Conservation (phyloP, 2,888 invertebrate species). For the Ophioninae sp. region DNA sequence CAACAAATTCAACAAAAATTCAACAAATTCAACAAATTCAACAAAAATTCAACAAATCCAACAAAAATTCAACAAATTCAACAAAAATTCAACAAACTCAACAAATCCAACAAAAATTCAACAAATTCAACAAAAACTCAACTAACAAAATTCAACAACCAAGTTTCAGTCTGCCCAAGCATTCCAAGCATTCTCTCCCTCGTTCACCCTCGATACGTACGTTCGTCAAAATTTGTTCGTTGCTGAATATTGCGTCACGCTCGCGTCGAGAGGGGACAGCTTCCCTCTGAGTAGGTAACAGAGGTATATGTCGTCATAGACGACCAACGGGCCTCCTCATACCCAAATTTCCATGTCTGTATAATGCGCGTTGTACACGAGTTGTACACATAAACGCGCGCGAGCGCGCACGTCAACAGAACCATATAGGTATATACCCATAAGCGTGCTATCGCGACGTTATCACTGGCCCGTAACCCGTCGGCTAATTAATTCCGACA, state of each 20-base stretch:
- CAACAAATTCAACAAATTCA: no score
- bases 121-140: no score
- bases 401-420: background rate
- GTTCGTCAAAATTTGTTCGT: conserved; percentile 7
- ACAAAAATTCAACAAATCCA: no score
- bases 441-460: conserved; percentile 24
- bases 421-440: conserved; percentile 7
- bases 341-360: background rate
- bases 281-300: background rate
- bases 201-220: background rate
- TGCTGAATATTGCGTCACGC: background rate
- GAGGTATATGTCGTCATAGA: background rate
- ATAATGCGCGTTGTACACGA: background rate
- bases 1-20: no score
- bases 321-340: background rate
- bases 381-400: conserved; percentile 1
- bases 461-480: conserved; percentile 52
- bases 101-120: no score
- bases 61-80: no score
- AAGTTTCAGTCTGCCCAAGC: background rate
- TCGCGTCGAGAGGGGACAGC: background rate
- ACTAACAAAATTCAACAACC: no score
- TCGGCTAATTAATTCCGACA: conserved; percentile 55
- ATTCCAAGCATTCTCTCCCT: background rate
- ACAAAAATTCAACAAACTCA: no score